Evolutionary conservation across 2,797 vertebrate species (phyloP).

Genomic region (Syncerus caffer): DNA sequence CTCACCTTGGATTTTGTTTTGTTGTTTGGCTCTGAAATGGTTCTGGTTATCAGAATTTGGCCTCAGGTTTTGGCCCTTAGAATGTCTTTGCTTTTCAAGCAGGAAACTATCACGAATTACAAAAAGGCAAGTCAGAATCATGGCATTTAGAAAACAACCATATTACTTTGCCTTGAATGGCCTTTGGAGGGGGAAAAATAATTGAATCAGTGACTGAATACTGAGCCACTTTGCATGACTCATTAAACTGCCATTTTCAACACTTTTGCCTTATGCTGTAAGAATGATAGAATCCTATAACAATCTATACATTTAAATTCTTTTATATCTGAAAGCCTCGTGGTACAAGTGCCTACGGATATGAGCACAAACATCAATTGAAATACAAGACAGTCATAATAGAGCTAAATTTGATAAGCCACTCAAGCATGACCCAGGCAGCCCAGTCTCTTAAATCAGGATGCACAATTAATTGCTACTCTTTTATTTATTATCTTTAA

Average conservation of each 20-base stretch:
- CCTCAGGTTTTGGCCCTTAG: not conserved
- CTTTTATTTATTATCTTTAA: conserved; percentile 81
- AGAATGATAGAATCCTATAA: conserved; percentile 80
- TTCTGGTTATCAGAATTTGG: not conserved
- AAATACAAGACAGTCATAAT: conserved; percentile 80
- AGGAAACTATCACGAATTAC: conserved; percentile 43
- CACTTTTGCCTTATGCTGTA: conserved; percentile 74
- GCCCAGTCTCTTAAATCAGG: conserved; percentile 68
- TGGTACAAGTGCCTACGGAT: conserved; percentile 65
- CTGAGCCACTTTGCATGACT: conserved; percentile 80
- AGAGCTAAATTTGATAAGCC: conserved; percentile 80
- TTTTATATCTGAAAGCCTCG: conserved; percentile 70
- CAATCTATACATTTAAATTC: conserved; percentile 73
- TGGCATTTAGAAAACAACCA: conserved; percentile 25
- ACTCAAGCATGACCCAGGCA: conserved; percentile 69
- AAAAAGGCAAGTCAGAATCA: conserved; percentile 55
- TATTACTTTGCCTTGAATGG: conserved; percentile 64
- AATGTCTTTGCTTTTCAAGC: conserved; percentile 35
- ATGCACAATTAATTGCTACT: conserved; percentile 78
- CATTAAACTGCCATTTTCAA: conserved; percentile 85
- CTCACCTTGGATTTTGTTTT: not conserved
- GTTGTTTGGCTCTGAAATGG: not conserved
- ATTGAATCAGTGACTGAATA: conserved; percentile 80
- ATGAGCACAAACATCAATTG: conserved; percentile 78
- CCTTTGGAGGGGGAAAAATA: conserved; percentile 79